A percentile compares a stretch with the other conserved stretches of the same genome.
phyloP scores from a whole-genome alignment of 2,113 vertebrate genomes.

The Rafetus swinhoei region DNA sequence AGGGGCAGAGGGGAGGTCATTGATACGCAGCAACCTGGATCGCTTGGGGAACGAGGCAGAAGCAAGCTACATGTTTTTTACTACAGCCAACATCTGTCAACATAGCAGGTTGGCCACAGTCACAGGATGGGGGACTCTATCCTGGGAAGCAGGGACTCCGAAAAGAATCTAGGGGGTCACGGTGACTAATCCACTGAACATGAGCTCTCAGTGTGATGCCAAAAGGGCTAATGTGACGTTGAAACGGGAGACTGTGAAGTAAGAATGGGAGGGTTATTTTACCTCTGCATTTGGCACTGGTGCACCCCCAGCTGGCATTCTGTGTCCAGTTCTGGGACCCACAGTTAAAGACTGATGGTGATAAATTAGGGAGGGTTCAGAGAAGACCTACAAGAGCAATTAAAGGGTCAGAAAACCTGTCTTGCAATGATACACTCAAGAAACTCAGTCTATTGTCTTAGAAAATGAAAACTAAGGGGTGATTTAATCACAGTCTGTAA shows the following conservation, averaged over 20 bases:
- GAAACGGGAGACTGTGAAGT: background rate
- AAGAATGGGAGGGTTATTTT: background rate
- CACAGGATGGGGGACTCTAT: background rate
- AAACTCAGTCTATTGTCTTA: background rate
- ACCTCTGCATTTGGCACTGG: background rate
- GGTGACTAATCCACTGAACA: background rate
- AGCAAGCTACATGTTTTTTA: background rate
- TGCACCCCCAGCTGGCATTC: background rate
- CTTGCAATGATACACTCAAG: background rate
- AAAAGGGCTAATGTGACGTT: background rate
- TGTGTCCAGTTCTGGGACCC: background rate
- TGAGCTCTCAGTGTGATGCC: background rate
- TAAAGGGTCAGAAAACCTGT: background rate
- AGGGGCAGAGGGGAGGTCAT: background rate
- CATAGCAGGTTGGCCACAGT: background rate
- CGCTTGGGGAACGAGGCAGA: background rate
- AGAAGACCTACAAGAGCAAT: background rate
- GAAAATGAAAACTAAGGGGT: background rate
- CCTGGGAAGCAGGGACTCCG: background rate
- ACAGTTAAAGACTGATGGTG: background rate
- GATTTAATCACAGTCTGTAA: background rate
- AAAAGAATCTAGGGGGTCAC: background rate
- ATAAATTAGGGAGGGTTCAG: background rate
- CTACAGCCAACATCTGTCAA: background rate
- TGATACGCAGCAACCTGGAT: background rate